Base-by-base conservation (phyloP, 2,888 invertebrate genomes). In the Trileptium ribeirensis region DNA sequence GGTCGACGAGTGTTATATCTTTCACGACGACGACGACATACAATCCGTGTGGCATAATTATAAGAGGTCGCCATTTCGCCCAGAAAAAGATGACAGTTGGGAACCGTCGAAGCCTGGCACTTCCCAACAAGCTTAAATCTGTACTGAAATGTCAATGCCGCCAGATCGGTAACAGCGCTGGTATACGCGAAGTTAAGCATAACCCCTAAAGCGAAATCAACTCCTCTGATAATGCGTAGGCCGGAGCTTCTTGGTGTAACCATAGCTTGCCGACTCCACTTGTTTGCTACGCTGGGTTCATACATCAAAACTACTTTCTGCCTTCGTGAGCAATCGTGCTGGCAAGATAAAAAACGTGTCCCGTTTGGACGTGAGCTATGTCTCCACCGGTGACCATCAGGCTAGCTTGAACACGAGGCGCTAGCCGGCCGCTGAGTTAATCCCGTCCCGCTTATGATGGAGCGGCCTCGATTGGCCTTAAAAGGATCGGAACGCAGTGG, bases 331-430 rank as follows among this genome's bases (percentile, higher is more conserved):
- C 1, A 86, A 86, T 74, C 81, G 86, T 3, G 81, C 86, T 3
- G 77, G 83, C 15, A 83, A 85, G 33, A 86, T 87, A 39, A 77
- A 82, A 29, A 31, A 70, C 29, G 85, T 86, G n/a, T 38, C 70
- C 1, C 81, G 85, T 0, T 67, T 82, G 36, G 82, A 84, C 0
- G n/a, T n/a, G n/a, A n/a, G n/a, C n/a, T n/a, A n/a, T n/a, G n/a
- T n/a, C n/a, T n/a, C n/a, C n/a, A n/a, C n/a, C n/a, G n/a, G n/a
- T n/a, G n/a, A n/a, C n/a, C 87, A 87, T 81, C 86, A 87, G 0
- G 87, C 86, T 3, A 87, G 87, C 81, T 79, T 83, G 8, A 83
- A 84, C 0, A 85, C 19, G 36, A 85, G 70, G 75, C 86, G 86
- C 8, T 1, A 84, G 24, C n/a, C 80, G 15, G 80, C 82, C 0